phyloP scores from a whole-genome alignment of 2,888 invertebrate species.

The Ochropleura plecta region DNA sequence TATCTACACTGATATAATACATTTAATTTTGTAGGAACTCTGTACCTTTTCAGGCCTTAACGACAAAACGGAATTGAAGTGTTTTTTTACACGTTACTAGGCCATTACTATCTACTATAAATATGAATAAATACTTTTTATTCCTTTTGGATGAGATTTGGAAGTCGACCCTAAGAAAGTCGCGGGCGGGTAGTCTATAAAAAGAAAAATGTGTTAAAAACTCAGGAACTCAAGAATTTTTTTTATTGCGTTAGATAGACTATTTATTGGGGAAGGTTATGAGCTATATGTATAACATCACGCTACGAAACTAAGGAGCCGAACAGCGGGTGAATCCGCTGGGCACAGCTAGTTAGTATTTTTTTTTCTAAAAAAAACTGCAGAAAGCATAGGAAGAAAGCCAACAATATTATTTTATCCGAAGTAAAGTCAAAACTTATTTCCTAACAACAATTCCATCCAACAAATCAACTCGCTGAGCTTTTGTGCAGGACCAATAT shows the following conservation, averaged over 20 bases:
- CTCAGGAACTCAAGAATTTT: no score
- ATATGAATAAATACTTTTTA: background rate
- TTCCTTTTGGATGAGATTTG: background rate
- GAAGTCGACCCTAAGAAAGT: background rate
- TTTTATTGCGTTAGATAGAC: no score
- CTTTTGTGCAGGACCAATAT: slow-evolving; percentile 15
- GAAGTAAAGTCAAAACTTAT: background rate
- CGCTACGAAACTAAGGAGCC: no score
- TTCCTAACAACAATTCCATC: background rate
- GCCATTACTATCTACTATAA: background rate
- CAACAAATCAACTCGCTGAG: background rate
- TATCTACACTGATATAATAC: background rate
- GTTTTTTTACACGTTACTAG: no score
- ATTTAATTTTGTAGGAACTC: background rate
- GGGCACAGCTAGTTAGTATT: background rate
- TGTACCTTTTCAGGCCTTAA: background rate
- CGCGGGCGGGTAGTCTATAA: background rate
- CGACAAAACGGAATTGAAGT: background rate
- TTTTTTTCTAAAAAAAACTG: background rate
- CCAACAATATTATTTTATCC: background rate
- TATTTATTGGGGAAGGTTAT: no score
- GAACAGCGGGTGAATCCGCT: no score
- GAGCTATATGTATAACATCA: no score
- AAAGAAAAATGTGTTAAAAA: no score
- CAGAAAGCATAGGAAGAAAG: background rate